Percentiles rank a stretch among this genome's conserved stretches.
Evolutionary conservation across 2,888 invertebrate genomes (phyloP).

Genomic region (Apocheima hispidaria): DNA sequence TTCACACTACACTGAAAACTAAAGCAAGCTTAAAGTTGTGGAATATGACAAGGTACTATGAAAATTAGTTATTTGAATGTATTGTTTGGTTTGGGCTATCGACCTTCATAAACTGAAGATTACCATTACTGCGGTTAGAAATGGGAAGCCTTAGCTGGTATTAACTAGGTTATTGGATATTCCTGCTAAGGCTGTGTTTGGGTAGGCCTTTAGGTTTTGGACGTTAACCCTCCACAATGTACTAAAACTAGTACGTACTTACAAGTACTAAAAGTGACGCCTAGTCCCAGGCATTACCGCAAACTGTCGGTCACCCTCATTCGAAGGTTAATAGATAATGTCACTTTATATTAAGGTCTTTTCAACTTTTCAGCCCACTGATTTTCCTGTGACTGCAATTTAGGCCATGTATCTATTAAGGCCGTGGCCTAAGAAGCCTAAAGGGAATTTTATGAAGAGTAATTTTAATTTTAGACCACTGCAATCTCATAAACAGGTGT

Average conservation of each 20-base stretch:
- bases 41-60: slow-evolving; percentile 7
- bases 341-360: neutral
- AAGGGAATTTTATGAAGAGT: too few species aligned
- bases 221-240: neutral
- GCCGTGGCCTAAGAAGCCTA: too few species aligned
- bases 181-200: slow-evolving; percentile 17
- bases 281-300: neutral
- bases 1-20: neutral
- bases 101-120: slow-evolving; percentile 31
- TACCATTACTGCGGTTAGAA: slow-evolving; percentile 21
- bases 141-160: slow-evolving; percentile 9
- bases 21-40: neutral
- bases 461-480: too few species aligned
- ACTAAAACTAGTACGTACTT: slow-evolving; percentile 1
- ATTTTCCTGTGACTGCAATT: too few species aligned
- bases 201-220: slow-evolving; percentile 9
- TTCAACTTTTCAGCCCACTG: neutral
- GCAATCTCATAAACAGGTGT: too few species aligned
- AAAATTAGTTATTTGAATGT: slow-evolving; percentile 3
- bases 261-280: neutral
- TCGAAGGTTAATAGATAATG: slow-evolving; percentile 1
- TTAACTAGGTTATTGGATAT: slow-evolving; percentile 24
- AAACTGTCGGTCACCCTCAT: neutral
- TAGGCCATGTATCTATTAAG: too few species aligned
- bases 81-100: slow-evolving; percentile 19